Evolutionary conservation across 1,140 invertebrate genomes (phyloP).

Genomic region (Panagrolaimus sp.): DNA sequence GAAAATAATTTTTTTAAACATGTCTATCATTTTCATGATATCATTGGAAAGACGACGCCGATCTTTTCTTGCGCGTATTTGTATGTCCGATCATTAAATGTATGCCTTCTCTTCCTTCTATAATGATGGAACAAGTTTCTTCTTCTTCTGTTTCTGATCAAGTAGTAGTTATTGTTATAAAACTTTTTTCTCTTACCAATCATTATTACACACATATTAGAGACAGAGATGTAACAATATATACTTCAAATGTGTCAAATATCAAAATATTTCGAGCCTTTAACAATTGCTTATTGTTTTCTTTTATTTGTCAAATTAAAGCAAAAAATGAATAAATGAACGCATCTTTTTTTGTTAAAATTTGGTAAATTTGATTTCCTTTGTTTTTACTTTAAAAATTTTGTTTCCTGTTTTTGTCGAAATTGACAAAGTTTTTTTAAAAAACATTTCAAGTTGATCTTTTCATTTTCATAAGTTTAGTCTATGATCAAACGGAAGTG

Average conservation of each 20-base stretch:
- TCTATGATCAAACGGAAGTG: background rate
- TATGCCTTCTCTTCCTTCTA: background rate
- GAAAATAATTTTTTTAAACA: too few species aligned
- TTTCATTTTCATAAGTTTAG: background rate
- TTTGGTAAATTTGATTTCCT: background rate
- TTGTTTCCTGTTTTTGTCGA: background rate
- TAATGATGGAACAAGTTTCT: background rate
- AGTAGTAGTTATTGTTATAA: background rate
- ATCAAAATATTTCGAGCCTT: too few species aligned
- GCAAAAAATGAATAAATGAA: too few species aligned
- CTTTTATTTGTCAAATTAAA: too few species aligned
- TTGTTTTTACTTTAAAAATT: background rate
- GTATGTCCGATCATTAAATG: too few species aligned
- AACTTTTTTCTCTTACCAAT: background rate
- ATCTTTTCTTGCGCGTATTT: too few species aligned
- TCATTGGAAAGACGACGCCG: too few species aligned
- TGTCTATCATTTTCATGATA: too few species aligned
- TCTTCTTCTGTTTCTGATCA: background rate
- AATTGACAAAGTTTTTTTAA: background rate
- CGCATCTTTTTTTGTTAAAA: constrained; percentile 28
- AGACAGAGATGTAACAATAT: too few species aligned
- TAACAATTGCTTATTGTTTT: too few species aligned
- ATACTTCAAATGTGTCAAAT: too few species aligned
- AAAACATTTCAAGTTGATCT: constrained; percentile 44
- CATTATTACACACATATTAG: too few species aligned